A percentile compares a stretch with the other conserved stretches of the same genome.
These are phyloP conservation scores for Nasonovia ribisnigri DNA, from an alignment of 2,888 invertebrate genomes.

Conservation along the genomic window DNA sequence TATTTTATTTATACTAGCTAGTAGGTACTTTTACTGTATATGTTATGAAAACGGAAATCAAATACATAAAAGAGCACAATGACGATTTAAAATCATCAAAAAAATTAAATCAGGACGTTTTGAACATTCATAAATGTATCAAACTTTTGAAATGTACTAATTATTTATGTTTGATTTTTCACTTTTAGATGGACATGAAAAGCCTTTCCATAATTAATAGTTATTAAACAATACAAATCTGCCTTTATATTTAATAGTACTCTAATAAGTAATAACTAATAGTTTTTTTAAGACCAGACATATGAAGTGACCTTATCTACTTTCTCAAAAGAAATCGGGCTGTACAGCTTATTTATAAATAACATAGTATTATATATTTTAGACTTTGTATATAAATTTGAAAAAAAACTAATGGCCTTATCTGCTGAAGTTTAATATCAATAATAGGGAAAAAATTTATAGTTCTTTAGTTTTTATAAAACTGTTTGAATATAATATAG, in stretches of 20 bases:
- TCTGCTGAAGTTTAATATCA: too few relatives aligned
- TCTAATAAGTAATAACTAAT: neutral
- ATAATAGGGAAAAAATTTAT: too few relatives aligned
- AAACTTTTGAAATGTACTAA: neutral
- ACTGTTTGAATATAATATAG: neutral
- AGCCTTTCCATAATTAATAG: neutral
- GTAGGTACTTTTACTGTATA: neutral
- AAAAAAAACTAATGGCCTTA: too few relatives aligned
- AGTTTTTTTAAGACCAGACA: neutral
- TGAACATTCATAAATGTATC: neutral
- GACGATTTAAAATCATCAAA: neutral
- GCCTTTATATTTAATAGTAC: neutral
- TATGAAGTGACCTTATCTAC: too few relatives aligned
- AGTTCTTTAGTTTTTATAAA: neutral
- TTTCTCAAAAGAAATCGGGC: too few relatives aligned
- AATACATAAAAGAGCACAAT: neutral
- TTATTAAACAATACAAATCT: neutral
- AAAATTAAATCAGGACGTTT: neutral
- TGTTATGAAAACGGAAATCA: neutral
- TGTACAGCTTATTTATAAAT: too few relatives aligned
- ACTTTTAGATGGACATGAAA: neutral
- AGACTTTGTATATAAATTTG: too few relatives aligned
- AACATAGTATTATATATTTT: too few relatives aligned
- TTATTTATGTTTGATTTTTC: neutral
- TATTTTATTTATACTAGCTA: neutral